phyloP scores from a whole-genome alignment of 2,888 invertebrate species.

The Acrocyrtus sp. region DNA sequence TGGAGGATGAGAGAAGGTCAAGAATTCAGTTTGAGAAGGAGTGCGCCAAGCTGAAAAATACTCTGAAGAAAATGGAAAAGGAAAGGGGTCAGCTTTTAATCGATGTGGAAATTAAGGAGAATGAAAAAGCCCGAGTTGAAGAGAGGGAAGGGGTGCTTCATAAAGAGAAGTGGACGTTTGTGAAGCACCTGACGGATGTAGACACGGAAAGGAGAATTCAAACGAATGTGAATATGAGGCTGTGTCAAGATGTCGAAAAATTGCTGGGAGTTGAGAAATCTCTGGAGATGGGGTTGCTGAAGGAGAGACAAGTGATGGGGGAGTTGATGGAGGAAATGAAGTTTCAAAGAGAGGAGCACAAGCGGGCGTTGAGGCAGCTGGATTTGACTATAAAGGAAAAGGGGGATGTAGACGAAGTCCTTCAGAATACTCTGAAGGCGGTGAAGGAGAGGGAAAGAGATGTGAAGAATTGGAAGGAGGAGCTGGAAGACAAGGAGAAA shows the following conservation, averaged over 20 bases:
- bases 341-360: slow-evolving; percentile 41
- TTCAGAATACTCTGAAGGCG: slow-evolving; percentile 20
- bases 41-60: slow-evolving; percentile 34
- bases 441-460: slow-evolving; percentile 46
- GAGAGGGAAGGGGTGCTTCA: slow-evolving; percentile 31
- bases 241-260: slow-evolving; percentile 51
- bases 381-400: slow-evolving; percentile 36
- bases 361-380: slow-evolving; percentile 38
- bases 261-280: slow-evolving; percentile 49
- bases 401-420: slow-evolving; percentile 6
- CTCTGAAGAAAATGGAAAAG: slow-evolving; percentile 47
- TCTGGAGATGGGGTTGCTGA: slow-evolving; percentile 48
- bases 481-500: slow-evolving; percentile 49
- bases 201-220: slow-evolving; percentile 56
- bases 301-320: slow-evolving; percentile 48
- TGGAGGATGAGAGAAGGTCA: slow-evolving; percentile 40
- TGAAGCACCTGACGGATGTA: slow-evolving; percentile 46
- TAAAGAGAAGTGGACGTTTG: slow-evolving; percentile 42
- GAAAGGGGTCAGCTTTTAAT: slow-evolving; percentile 49
- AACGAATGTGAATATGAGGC: slow-evolving; percentile 49
- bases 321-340: slow-evolving; percentile 54
- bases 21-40: slow-evolving; percentile 49
- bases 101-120: slow-evolving; percentile 51
- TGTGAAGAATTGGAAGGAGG: slow-evolving; percentile 58
- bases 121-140: slow-evolving; percentile 38